Base-by-base conservation (phyloP, 1,140 invertebrate species). In the Druon quercuslanigerum region DNA sequence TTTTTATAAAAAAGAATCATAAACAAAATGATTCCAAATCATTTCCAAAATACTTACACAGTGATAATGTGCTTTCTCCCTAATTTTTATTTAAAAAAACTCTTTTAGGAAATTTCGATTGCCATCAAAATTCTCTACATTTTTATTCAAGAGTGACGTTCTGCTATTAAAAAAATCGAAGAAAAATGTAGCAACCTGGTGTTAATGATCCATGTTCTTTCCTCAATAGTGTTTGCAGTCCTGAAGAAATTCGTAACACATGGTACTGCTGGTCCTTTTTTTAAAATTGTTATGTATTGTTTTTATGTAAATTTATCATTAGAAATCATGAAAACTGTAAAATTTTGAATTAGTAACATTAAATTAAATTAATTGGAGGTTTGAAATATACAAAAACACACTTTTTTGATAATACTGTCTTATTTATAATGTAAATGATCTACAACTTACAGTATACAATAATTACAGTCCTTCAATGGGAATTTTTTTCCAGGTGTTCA, bases 391-490 rank as follows among this genome's bases (percentile, higher is more conserved):
- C 33, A n/a, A 66, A 66, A 40, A 66, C 25, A 66, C n/a, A 33
- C 16, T 57, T 66, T 40, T 66, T 6, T 11, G 40, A 46, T 46
- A 66, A 46, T 46, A 46, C 60, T 33, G n/a, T 66, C 40, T 66
- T 40, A 66, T 66, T 66, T 66, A 40, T 66, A 66, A 66, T 66
- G 33, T 40, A 66, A 66, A 46, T 46, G 40, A 46, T 46, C 40
- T 46, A 46, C 11, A 46, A 46, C 40, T 66, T 66, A 40, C 20
- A 66, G 60, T 66, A 66, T 66, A 66, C 60, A 66, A 66, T 66
- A 66, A 66, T 66, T 66, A 66, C 60, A 66, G 60, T 66, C 16
- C 60, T 66, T 66, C 60, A 66, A 5, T 40, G 25, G 14, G 25
- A 66, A 66, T 16, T 66, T 16, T 40, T 14, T 66, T 66, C n/a